Evolutionary conservation across 2,113 vertebrate species (phyloP).

Genomic region (Ptilonorhynchus violaceus): DNA sequence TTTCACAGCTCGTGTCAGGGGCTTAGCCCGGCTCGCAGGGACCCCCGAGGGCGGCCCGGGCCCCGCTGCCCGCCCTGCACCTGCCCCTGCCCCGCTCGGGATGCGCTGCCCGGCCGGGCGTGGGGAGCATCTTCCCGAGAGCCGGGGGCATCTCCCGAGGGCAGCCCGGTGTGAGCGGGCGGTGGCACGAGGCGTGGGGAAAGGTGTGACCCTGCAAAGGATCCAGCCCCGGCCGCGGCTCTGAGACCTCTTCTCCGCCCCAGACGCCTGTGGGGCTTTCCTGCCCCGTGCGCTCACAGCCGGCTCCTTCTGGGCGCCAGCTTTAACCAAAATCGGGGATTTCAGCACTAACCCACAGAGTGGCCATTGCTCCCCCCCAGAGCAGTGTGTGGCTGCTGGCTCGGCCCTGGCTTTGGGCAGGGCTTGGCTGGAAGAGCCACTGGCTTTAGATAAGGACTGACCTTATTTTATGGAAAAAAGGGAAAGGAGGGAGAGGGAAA

Average conservation of each 20-base stretch:
- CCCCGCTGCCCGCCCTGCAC: constrained; percentile 6
- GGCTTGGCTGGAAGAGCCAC: neutral
- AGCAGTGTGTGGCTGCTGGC: neutral
- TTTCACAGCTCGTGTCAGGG: constrained; percentile 50
- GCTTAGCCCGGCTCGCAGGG: neutral
- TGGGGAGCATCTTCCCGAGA: neutral
- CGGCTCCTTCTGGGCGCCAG: neutral
- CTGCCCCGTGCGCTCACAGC: rapidly evolving
- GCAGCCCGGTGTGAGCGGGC: rapidly evolving
- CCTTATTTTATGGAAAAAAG: neutral
- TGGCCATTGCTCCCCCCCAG: rapidly evolving
- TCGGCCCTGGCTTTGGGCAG: neutral
- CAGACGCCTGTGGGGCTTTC: rapidly evolving
- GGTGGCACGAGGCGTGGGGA: rapidly evolving
- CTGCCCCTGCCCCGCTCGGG: neutral
- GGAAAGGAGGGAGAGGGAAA: neutral
- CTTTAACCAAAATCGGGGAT: rapidly evolving
- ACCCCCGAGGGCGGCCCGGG: neutral
- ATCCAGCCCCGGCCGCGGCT: neutral
- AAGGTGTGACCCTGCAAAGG: rapidly evolving
- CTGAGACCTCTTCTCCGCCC: neutral
- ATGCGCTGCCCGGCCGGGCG: neutral
- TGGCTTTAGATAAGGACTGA: neutral
- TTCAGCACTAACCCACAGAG: neutral
- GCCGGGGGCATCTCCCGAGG: rapidly evolving